A percentile compares a stretch with the other conserved stretches of the same genome.
These are phyloP conservation scores for Morone chrysops DNA, from an alignment of 2,113 vertebrate genomes.

Conservation along the genomic window DNA sequence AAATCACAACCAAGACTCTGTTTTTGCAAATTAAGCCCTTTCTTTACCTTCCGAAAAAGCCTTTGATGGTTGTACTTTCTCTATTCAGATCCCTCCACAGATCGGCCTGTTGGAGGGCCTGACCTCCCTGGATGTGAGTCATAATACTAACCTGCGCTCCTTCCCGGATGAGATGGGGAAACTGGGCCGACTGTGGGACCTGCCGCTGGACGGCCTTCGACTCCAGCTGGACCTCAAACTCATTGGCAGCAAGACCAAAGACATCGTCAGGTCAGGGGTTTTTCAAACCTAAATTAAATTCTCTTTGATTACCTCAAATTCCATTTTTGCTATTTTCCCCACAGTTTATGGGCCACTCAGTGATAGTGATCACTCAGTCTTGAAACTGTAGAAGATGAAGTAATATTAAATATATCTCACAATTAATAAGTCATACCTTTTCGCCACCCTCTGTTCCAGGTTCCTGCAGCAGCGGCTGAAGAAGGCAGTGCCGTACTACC, in stretches of 20 bases:
- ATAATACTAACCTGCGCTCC: slow-evolving; percentile 88
- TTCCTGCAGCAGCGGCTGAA: slow-evolving; percentile 97
- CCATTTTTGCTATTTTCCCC: background rate
- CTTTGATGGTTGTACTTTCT: no score
- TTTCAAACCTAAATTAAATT: background rate
- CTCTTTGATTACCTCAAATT: no score
- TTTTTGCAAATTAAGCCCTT: no score
- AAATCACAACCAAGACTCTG: no score
- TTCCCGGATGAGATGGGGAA: slow-evolving; percentile 98
- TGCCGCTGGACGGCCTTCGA: slow-evolving; percentile 92
- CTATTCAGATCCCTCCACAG: slow-evolving; percentile 91
- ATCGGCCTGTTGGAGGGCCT: slow-evolving; percentile 93
- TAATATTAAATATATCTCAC: background rate
- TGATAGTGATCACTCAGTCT: background rate
- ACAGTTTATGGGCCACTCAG: no score
- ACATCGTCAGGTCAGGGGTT: slow-evolving; percentile 90
- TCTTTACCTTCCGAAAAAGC: background rate
- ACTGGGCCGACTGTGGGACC: slow-evolving; percentile 93
- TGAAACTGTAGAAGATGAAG: background rate
- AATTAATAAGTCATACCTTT: background rate
- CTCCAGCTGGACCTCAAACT: slow-evolving; percentile 95
- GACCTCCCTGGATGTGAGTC: slow-evolving; percentile 93
- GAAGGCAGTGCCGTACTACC: slow-evolving; percentile 94
- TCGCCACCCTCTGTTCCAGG: slow-evolving; percentile 73
- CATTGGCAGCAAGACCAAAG: slow-evolving; percentile 95